Evolutionary conservation across 1,140 invertebrate genomes (phyloP).

Genomic region (Apis dorsata): DNA sequence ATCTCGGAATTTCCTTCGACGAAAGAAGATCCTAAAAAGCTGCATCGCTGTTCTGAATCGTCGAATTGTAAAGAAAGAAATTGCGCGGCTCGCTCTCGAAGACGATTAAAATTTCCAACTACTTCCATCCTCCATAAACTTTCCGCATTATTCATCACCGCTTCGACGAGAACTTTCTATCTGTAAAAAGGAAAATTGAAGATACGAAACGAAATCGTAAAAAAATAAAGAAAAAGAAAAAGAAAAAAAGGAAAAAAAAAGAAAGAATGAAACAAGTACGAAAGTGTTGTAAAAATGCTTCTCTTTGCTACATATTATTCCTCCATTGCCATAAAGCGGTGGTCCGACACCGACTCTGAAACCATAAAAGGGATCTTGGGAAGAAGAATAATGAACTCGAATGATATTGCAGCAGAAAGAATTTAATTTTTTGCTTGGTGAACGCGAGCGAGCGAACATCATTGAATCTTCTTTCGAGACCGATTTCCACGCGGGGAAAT

Average conservation of each 20-base stretch:
- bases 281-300: constrained; percentile 26
- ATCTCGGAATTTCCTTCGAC: background rate
- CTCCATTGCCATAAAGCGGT: background rate
- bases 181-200: constrained; percentile 16
- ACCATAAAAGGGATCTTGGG: constrained; percentile 2
- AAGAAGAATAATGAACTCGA: constrained; percentile 20
- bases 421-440: constrained; percentile 5
- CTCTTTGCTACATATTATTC: constrained; percentile 31
- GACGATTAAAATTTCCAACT: constrained; percentile 45
- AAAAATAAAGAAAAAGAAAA: background rate
- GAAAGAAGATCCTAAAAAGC: background rate
- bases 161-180: constrained; percentile 17
- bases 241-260: background rate
- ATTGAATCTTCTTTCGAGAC: no score
- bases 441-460: background rate
- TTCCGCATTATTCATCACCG: constrained; percentile 28
- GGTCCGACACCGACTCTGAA: background rate
- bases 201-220: background rate
- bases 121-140: constrained; percentile 27
- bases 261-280: background rate
- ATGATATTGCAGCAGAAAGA: background rate
- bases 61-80: constrained; percentile 32
- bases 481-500: no score
- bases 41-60: constrained; percentile 16
- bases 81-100: background rate